These are phyloP conservation scores for Sebastolobus alascanus DNA, from an alignment of 2,797 vertebrate species.

Conservation along the genomic window DNA sequence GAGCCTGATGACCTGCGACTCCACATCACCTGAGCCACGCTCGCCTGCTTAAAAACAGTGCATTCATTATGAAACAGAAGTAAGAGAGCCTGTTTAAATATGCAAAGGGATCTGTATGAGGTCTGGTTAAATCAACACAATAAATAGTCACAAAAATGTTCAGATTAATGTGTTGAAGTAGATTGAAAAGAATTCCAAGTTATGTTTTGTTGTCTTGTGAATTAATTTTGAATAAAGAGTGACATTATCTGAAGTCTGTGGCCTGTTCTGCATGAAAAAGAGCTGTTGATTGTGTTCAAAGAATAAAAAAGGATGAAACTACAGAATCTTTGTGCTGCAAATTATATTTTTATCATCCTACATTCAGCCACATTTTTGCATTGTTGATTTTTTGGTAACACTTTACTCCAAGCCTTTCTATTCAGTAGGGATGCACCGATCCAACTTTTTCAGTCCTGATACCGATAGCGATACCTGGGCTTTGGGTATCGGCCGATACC, in stretches of 20 bases:
- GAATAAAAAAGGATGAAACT: neutral
- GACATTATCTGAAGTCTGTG: neutral
- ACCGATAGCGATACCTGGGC: too few species aligned
- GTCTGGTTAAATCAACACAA: neutral
- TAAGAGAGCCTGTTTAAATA: neutral
- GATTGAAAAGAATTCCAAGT: neutral
- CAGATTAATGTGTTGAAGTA: neutral
- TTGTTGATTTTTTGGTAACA: neutral
- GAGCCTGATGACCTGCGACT: conserved; percentile 13
- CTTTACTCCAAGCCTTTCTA: neutral
- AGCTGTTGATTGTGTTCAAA: neutral
- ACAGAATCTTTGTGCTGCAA: neutral
- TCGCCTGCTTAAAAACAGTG: conserved; percentile 39
- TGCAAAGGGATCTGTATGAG: neutral
- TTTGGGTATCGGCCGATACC: too few species aligned
- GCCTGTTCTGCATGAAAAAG: neutral
- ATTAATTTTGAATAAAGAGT: neutral
- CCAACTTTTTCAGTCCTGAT: too few species aligned
- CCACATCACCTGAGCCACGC: conserved; percentile 7
- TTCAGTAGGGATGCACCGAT: too few species aligned
- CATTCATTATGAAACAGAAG: conserved; percentile 13
- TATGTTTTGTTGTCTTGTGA: neutral
- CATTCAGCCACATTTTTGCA: neutral
- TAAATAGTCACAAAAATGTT: neutral
- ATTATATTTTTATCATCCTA: neutral